Conservation (phyloP, 2,113 vertebrate species). For the Labeo rohita region DNA sequence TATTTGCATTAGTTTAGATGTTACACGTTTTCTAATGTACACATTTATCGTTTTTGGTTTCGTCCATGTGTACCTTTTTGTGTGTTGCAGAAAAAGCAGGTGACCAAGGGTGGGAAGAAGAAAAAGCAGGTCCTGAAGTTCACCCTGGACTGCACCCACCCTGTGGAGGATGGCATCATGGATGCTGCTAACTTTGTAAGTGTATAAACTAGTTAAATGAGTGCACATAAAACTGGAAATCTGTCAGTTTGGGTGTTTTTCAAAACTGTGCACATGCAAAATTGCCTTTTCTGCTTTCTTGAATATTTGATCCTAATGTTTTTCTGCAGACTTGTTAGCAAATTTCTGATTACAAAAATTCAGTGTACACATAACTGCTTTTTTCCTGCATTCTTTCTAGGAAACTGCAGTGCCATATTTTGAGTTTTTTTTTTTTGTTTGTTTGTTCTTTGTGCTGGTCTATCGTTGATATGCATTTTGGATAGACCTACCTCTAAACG, state of each 20-base stretch:
- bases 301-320: neutral
- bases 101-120: slow-evolving; percentile 90
- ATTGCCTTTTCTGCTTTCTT: neutral
- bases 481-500: neutral
- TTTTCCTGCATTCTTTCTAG: neutral
- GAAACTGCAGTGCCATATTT: too few relatives aligned
- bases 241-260: neutral
- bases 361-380: neutral
- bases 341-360: neutral
- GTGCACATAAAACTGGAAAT: neutral
- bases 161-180: slow-evolving; percentile 99
- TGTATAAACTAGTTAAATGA: neutral
- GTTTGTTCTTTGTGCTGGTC: neutral
- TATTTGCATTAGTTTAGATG: too few relatives aligned
- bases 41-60: too few relatives aligned
- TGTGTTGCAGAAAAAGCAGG: slow-evolving; percentile 84
- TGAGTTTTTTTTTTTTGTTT: too few relatives aligned
- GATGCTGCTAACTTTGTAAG: slow-evolving; percentile 98
- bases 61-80: neutral
- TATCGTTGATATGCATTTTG: neutral
- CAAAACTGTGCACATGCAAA: neutral
- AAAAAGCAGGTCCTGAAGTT: slow-evolving; percentile 97
- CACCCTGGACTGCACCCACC: slow-evolving; percentile 96
- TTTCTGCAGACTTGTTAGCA: neutral
- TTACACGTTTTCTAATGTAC: fast-evolving